Evolutionary conservation across 2,888 invertebrate species (phyloP).

Genomic region (Argynnis bischoffii): DNA sequence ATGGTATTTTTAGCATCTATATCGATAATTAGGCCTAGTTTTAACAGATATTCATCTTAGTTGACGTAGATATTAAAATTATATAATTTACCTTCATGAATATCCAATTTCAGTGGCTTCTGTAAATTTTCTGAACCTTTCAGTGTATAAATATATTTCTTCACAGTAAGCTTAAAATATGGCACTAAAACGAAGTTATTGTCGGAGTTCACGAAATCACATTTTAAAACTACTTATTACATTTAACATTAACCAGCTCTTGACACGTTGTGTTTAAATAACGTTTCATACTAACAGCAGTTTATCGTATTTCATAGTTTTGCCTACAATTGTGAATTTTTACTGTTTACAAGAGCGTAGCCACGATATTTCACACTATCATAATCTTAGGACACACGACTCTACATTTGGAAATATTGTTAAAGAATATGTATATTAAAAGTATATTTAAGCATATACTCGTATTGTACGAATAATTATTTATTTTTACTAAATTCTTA

Average conservation of each 20-base stretch:
- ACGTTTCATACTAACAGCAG: background rate
- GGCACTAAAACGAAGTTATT: conserved; percentile 5
- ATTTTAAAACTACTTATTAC: conserved; percentile 1
- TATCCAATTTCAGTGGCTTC: background rate
- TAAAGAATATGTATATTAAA: too few relatives aligned
- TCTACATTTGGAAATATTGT: too few relatives aligned
- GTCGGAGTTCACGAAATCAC: conserved; percentile 16
- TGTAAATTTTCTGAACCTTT: background rate
- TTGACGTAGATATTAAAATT: background rate
- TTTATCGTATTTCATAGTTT: background rate
- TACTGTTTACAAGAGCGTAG: background rate
- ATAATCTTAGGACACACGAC: background rate
- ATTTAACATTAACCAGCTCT: background rate
- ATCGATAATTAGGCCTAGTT: too few relatives aligned
- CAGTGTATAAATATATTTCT: background rate
- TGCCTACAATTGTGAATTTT: background rate
- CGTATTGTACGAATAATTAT: too few relatives aligned
- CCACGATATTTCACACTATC: background rate
- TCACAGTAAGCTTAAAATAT: background rate
- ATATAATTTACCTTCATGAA: background rate
- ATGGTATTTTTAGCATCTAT: too few relatives aligned
- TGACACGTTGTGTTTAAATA: background rate
- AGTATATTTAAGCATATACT: too few relatives aligned
- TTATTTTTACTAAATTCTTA: too few relatives aligned
- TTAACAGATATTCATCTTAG: too few relatives aligned